Base-by-base conservation (phyloP, 2,797 vertebrate genomes). In the Dipus sagitta region DNA sequence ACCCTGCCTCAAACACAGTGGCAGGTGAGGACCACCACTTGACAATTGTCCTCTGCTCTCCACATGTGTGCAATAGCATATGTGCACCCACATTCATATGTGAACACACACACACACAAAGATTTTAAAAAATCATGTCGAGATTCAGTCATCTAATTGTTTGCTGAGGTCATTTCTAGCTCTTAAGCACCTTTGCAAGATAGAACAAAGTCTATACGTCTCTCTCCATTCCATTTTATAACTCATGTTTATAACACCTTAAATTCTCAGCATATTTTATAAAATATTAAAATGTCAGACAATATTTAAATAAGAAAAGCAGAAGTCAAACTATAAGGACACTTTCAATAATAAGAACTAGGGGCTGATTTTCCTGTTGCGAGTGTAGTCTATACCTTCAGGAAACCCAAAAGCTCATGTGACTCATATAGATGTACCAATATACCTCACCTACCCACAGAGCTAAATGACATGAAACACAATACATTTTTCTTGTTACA, bases 181-280 rank as follows among this genome's bases (percentile, higher is more conserved):
- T 9, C 23, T 71, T 77, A 62, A 92, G 74, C 30, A 68, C 88
- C 1, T 5, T 14, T 86, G 1, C 0, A 28, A 90, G 2, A 10
- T 30, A 60, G 14, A 91, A 21, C 65, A 65, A 88, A 47, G 1
- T 79, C 74, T 86, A 77, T 8, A 32, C 67, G 70, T 26, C 26
- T 26, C 4, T 64, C 32, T 82, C 17, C 38, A 0, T 38, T 60
- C 67, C 10, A 47, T 82, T 14, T 24, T 77, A n/a, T 7, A 2
- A 52, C n/a, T 86, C 67, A 62, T 60, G 30, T 89, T 78, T 20
- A 24, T 70, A 28, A 75, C 11, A 34, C 38, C 17, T 71, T 77
- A 89, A n/a, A 71, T 77, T 60, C 62, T 17, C 20, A 84, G 14
- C 14, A 30, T 78, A 62, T 72, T 93, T 92, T 82, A 60, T 86